Percentiles rank a stretch among this genome's conserved stretches.
These are phyloP conservation scores for Ditylenchus weischeri DNA, from an alignment of 2,888 invertebrate genomes.

Conservation along the genomic window DNA sequence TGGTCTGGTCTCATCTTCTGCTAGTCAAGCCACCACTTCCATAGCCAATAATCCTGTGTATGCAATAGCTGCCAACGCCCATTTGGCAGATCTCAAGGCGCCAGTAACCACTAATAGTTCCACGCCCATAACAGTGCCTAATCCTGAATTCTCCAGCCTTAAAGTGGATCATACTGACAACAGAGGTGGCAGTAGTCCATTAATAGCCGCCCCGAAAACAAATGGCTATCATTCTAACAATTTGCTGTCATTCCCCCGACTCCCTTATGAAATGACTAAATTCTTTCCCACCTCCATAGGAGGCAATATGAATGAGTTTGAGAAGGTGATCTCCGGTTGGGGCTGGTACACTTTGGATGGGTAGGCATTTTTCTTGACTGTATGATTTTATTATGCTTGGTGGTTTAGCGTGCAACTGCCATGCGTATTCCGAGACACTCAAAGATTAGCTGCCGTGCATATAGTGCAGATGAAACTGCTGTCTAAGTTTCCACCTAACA, in stretches of 20 bases:
- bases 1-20: too few relatives aligned
- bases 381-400: not conserved
- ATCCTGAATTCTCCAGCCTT: too few relatives aligned
- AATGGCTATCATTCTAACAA: too few relatives aligned
- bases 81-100: too few relatives aligned
- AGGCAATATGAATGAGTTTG: constrained; percentile 4
- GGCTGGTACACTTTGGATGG: constrained; percentile 15
- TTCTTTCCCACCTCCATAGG: not conserved
- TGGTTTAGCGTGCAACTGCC: constrained; percentile 37
- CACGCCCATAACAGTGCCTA: too few relatives aligned
- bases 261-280: constrained; percentile 2
- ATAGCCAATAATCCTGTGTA: too few relatives aligned
- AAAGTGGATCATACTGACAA: too few relatives aligned
- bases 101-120: too few relatives aligned
- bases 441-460: constrained; percentile 40
- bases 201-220: too few relatives aligned
- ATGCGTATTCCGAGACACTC: constrained; percentile 29
- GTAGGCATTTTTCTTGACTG: not conserved
- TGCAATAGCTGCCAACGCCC: too few relatives aligned
- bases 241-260: not conserved
- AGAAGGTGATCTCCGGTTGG: constrained; percentile 9
- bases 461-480: constrained; percentile 50
- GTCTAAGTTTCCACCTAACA: constrained; percentile 47
- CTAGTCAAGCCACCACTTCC: too few relatives aligned
- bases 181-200: too few relatives aligned